phyloP scores from a whole-genome alignment of 2,888 invertebrate genomes.

The Erebia epiphron region DNA sequence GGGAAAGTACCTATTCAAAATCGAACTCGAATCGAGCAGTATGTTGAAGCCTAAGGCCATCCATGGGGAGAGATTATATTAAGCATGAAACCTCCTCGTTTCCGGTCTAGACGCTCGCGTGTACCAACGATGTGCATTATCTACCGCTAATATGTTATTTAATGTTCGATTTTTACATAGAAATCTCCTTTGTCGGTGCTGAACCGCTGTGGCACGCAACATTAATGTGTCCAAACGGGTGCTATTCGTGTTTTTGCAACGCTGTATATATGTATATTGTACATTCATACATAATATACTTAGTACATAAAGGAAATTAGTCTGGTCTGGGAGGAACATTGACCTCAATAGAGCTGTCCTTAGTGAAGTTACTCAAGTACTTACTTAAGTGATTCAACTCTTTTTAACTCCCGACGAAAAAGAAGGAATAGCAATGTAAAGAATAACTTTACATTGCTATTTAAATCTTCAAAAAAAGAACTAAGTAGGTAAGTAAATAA shows the following conservation, averaged over 20 bases:
- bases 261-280: neutral
- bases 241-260: slow-evolving; percentile 21
- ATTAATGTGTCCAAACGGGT: slow-evolving; percentile 51
- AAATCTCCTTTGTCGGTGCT: slow-evolving; percentile 43
- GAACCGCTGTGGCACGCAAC: slow-evolving; percentile 48
- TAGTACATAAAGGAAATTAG: neutral
- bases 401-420: too few relatives aligned
- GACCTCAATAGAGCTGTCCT: slow-evolving; percentile 4
- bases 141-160: slow-evolving; percentile 52
- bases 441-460: too few relatives aligned
- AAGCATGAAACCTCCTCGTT: slow-evolving; percentile 43
- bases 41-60: slow-evolving; percentile 26
- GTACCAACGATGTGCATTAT: slow-evolving; percentile 63
- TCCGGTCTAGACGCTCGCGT: slow-evolving; percentile 71
- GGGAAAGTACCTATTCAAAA: slow-evolving; percentile 4
- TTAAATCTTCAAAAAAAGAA: too few relatives aligned
- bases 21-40: neutral
- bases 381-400: too few relatives aligned
- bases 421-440: too few relatives aligned
- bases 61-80: slow-evolving; percentile 29
- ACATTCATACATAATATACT: too few relatives aligned
- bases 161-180: slow-evolving; percentile 32
- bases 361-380: neutral
- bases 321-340: neutral
- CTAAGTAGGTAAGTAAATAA: too few relatives aligned